Percentiles rank a stretch among this genome's conserved stretches.
Conservation (phyloP, 2,113 vertebrate genomes). For the Sapajus apella region DNA sequence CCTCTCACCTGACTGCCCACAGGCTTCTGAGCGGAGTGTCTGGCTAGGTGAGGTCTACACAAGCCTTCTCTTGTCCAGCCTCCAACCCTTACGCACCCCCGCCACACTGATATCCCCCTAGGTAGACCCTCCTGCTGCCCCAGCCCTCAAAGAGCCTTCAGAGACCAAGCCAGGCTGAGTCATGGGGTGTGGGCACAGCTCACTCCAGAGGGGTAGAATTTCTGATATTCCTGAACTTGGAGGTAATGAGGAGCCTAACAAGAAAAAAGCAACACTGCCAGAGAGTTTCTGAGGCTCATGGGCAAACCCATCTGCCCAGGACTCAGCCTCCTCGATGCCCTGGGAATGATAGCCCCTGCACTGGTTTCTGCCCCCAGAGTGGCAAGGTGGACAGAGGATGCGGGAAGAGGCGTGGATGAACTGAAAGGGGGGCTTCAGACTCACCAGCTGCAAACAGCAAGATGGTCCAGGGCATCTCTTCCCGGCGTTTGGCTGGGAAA, state of each 20-base stretch:
- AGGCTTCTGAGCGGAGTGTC: neutral
- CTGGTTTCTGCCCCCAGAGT: neutral
- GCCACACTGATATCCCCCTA: neutral
- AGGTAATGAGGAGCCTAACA: neutral
- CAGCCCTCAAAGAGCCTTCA: neutral
- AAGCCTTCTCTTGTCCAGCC: neutral
- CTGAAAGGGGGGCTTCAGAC: neutral
- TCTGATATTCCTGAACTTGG: neutral
- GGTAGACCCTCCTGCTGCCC: neutral
- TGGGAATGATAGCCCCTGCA: neutral
- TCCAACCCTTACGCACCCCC: neutral
- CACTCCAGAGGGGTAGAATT: neutral
- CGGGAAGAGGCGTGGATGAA: rapidly evolving
- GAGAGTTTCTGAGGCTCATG: neutral
- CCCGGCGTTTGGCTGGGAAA: neutral
- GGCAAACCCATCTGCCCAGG: neutral
- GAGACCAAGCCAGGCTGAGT: neutral
- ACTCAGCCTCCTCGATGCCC: neutral
- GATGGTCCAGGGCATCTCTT: constrained; percentile 69
- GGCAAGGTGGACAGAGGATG: neutral
- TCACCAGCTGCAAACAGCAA: constrained; percentile 71
- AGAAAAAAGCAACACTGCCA: neutral
- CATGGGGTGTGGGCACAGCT: neutral
- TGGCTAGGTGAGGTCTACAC: neutral
- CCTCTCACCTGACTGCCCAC: neutral